Conservation (phyloP, 2,888 invertebrate species). For the Eupithecia vulgata region DNA sequence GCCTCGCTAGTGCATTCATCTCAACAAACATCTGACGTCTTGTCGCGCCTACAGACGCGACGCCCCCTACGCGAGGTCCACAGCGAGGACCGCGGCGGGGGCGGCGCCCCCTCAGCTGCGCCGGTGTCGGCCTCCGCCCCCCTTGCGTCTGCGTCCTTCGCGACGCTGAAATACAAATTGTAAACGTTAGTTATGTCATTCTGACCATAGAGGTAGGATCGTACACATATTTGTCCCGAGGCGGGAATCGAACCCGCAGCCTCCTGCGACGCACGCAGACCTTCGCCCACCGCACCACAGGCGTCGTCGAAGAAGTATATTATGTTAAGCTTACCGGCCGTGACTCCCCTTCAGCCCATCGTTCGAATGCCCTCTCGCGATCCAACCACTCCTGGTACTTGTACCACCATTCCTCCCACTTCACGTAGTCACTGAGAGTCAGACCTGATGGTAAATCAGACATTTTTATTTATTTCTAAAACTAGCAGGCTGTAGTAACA, state of each 20-base stretch:
- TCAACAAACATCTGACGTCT: too few relatives aligned
- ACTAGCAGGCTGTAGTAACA: too few relatives aligned
- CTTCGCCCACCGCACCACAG: too few relatives aligned
- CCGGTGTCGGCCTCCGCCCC: slow-evolving; percentile 51
- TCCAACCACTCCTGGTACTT: slow-evolving; percentile 96
- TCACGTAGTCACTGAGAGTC: slow-evolving; percentile 91
- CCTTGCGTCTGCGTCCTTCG: slow-evolving; percentile 39
- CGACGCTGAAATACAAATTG: slow-evolving; percentile 34
- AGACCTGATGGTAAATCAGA: slow-evolving; percentile 66
- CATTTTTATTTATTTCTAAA: background rate
- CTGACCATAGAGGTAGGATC: too few relatives aligned
- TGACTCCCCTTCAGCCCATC: slow-evolving; percentile 85
- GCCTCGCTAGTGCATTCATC: too few relatives aligned
- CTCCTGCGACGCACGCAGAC: too few relatives aligned
- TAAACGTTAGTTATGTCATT: background rate
- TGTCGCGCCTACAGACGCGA: slow-evolving; percentile 52
- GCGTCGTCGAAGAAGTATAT: too few relatives aligned
- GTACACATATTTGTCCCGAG: too few relatives aligned
- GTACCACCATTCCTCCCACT: slow-evolving; percentile 98
- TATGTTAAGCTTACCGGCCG: slow-evolving; percentile 58
- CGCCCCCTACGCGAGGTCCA: slow-evolving; percentile 76
- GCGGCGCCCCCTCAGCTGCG: slow-evolving; percentile 82
- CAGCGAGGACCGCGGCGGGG: slow-evolving; percentile 78
- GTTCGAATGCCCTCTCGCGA: slow-evolving; percentile 90
- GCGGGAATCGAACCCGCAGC: too few relatives aligned